Evolutionary conservation across 2,797 vertebrate species (phyloP).

Genomic region (Trematomus bernacchii): DNA sequence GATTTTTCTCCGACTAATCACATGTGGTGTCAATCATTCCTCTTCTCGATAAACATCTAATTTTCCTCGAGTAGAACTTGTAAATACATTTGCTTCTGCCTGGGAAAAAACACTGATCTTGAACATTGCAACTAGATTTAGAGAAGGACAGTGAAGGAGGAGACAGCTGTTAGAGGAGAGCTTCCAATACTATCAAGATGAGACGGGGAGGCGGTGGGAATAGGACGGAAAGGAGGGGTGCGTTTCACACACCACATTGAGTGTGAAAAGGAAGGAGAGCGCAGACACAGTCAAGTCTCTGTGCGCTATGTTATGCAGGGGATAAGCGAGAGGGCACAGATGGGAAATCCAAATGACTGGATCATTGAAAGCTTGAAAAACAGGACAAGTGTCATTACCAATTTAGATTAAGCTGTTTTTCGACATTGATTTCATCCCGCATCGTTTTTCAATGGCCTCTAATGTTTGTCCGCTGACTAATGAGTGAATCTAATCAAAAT

Average conservation of each 20-base stretch:
- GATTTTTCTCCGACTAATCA: background rate
- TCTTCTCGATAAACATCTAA: background rate
- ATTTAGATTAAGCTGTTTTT: conserved; percentile 74
- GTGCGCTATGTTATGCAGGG: conserved; percentile 69
- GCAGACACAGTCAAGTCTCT: conserved; percentile 71
- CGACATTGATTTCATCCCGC: conserved; percentile 55
- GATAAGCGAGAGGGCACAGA: conserved; percentile 83
- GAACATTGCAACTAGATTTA: conserved; percentile 26
- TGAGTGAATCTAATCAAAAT: conserved; percentile 51
- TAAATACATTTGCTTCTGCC: conserved; percentile 7
- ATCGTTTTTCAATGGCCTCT: conserved; percentile 17
- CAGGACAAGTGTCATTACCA: conserved; percentile 77
- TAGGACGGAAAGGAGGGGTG: conserved; percentile 62
- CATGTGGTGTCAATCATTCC: background rate
- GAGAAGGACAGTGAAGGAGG: conserved; percentile 63
- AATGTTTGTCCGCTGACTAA: conserved; percentile 38
- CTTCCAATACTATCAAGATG: conserved; percentile 77
- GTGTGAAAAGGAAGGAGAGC: conserved; percentile 81
- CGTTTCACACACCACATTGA: conserved; percentile 86
- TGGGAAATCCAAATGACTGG: conserved; percentile 82
- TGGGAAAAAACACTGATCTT: conserved; percentile 24
- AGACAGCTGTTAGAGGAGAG: conserved; percentile 80
- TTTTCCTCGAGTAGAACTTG: conserved; percentile 9
- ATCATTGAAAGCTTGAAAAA: conserved; percentile 73
- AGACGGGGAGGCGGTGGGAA: conserved; percentile 68